Base-by-base conservation (phyloP, 2,113 vertebrate species). In the Tonatia bakeri region DNA sequence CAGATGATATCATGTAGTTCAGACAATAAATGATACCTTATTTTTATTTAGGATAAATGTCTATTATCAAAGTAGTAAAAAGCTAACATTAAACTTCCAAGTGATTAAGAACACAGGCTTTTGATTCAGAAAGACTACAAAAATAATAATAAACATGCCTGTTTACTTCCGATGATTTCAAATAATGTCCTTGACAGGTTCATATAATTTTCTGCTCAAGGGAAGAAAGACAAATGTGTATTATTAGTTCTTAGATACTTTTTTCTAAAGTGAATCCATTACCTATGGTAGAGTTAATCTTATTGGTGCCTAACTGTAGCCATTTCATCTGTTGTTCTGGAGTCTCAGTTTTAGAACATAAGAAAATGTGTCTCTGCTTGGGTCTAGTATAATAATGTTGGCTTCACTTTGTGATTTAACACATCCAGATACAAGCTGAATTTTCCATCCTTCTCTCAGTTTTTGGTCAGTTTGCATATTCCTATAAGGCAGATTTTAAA, bases 41-140 rank as follows among this genome's bases (percentile, higher is more conserved):
- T 65, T 95, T 95, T 97, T 47, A 88, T 80, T 47, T 80, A 92
- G 52, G 56, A 19, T 45, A 82, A 47, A 87, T 56, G 52, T 64
- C 77, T 87, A 80, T 85, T 72, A 54, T 73, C 47, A 84, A 70
- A 85, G 50, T 50, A 67, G 69, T 88, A 93, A 1, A 76, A 54
- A 94, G 26, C 85, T 64, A 92, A 70, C 3, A 82, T 87, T 86
- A 91, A 61, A 73, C 10, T 38, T 67, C 43, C 80, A 52, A 45
- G 9, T 43, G 33, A 45, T 80, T 77, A 91, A 91, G 61, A 94
- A 79, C 50, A 92, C 1, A 81, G 40, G 28, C 50, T 80, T 83
- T 38, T 82, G 5, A 73, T 11, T 79, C 40, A 90, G 85, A 90
- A 69, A 79, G 47, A 20, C 14, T 38, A 24, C n/a, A 52, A 77